A percentile compares a stretch with the other conserved stretches of the same genome.
phyloP scores from a whole-genome alignment of 2,113 vertebrate species.

The Hydrochoerus hydrochaeris region DNA sequence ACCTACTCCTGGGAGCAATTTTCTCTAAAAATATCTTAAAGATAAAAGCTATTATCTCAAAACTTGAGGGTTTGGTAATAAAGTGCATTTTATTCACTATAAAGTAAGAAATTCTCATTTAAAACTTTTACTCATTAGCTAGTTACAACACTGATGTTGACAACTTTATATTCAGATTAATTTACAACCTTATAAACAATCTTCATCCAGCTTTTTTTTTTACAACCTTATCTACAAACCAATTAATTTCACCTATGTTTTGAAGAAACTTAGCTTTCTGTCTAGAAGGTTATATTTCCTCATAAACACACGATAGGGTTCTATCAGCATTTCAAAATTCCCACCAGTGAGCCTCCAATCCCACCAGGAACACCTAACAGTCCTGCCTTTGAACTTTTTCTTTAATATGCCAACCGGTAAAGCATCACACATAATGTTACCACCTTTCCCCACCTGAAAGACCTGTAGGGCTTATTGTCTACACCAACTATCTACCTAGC shows the following conservation, averaged over 20 bases:
- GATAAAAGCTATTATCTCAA: conserved; percentile 63
- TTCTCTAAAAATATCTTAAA: conserved; percentile 53
- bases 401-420: neutral
- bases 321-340: neutral
- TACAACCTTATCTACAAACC: neutral
- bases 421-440: neutral
- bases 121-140: conserved; percentile 16
- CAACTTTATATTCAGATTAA: neutral
- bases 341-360: neutral
- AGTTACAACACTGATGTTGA: neutral
- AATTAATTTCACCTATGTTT: conserved; percentile 6
- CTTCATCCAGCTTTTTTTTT: neutral
- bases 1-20: conserved; percentile 60
- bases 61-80: conserved; percentile 33
- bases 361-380: neutral
- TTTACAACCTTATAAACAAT: neutral
- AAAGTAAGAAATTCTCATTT: neutral
- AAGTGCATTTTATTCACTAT: conserved; percentile 24
- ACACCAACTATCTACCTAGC: neutral
- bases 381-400: neutral
- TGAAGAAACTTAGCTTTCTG: neutral
- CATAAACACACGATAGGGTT: neutral
- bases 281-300: conserved; percentile 5
- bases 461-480: neutral
- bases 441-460: neutral